These are phyloP conservation scores for Drosophila meridionalis DNA, from an alignment of 2,888 invertebrate genomes.

Conservation along the genomic window DNA sequence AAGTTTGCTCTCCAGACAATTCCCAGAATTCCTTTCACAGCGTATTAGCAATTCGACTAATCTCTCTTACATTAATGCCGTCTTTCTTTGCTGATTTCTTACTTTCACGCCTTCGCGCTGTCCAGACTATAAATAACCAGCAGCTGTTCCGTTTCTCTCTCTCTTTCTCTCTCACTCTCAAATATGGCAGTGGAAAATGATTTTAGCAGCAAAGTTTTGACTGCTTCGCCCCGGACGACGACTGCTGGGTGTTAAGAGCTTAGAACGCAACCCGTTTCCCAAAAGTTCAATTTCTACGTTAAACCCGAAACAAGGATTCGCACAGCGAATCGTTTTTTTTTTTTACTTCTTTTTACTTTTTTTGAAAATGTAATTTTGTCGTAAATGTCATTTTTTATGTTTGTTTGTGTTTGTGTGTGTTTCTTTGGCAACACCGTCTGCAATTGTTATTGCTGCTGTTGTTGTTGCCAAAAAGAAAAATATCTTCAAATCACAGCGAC, in stretches of 20 bases:
- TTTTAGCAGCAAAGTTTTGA: slow-evolving; percentile 55
- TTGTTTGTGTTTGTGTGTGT: slow-evolving; percentile 13
- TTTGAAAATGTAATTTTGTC: slow-evolving; percentile 67
- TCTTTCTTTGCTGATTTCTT: slow-evolving; percentile 22
- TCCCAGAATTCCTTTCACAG: neutral
- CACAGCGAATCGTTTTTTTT: slow-evolving; percentile 15
- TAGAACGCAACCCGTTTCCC: slow-evolving; percentile 21
- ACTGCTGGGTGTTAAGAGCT: slow-evolving; percentile 42
- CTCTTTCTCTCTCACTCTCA: neutral
- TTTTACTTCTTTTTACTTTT: slow-evolving; percentile 18
- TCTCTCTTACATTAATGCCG: neutral
- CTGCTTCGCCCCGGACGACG: slow-evolving; percentile 21
- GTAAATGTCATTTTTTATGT: slow-evolving; percentile 74
- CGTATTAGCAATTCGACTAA: slow-evolving; percentile 6
- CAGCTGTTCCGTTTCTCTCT: slow-evolving; percentile 50
- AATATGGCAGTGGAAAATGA: slow-evolving; percentile 34
- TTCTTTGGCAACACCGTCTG: slow-evolving; percentile 31
- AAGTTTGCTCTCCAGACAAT: neutral
- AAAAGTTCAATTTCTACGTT: slow-evolving; percentile 33
- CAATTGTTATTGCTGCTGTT: slow-evolving; percentile 57
- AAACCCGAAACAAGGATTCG: slow-evolving; percentile 27
- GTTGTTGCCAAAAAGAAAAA: slow-evolving; percentile 48
- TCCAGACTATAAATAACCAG: slow-evolving; percentile 57
- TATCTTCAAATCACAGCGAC: slow-evolving; percentile 66
- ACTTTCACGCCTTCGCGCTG: slow-evolving; percentile 15